These are phyloP conservation scores for Piaya cayana DNA, from an alignment of 2,113 vertebrate species.

Conservation along the genomic window DNA sequence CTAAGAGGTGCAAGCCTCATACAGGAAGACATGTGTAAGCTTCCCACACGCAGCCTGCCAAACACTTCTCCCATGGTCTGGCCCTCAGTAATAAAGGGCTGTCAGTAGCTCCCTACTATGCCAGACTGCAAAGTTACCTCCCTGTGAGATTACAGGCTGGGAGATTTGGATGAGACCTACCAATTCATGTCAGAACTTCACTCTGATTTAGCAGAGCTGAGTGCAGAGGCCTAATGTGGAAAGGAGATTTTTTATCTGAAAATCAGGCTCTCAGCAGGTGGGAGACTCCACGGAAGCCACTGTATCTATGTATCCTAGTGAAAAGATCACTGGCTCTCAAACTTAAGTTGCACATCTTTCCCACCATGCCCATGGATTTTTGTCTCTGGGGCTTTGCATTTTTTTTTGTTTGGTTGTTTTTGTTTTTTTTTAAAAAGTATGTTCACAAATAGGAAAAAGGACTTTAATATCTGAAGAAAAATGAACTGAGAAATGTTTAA, in stretches of 20 bases:
- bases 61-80: background rate
- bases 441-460: background rate
- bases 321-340: background rate
- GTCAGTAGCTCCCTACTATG: background rate
- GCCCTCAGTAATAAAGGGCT: background rate
- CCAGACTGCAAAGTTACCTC: background rate
- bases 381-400: background rate
- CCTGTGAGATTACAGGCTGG: background rate
- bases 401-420: background rate
- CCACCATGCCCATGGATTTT: accelerated
- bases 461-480: background rate
- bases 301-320: background rate
- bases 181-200: background rate
- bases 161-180: background rate
- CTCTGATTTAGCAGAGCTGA: background rate
- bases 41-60: background rate
- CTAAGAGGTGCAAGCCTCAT: background rate
- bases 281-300: background rate
- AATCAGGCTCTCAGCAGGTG: background rate
- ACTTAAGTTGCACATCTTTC: background rate
- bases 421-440: background rate
- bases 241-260: background rate
- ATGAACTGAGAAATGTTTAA: background rate
- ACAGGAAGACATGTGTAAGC: background rate
- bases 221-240: background rate